phyloP scores from a whole-genome alignment of 2,797 vertebrate genomes.

The Sardinella longiceps region DNA sequence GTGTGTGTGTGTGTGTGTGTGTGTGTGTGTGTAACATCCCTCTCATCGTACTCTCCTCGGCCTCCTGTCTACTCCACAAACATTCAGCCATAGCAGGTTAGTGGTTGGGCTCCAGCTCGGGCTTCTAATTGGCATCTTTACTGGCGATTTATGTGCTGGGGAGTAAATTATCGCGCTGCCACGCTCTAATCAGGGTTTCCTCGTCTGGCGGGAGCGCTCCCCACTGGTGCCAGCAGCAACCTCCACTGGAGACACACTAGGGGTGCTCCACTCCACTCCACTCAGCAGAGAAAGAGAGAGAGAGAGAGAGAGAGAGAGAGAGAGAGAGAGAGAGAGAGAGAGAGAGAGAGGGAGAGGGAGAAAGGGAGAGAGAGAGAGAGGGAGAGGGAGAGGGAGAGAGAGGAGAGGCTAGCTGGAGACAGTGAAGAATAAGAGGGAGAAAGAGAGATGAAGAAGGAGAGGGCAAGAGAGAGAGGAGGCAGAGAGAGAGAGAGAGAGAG shows the following conservation, averaged over 20 bases:
- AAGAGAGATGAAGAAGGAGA: background rate
- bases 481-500: background rate
- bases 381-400: background rate
- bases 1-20: conserved; percentile 3
- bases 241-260: conserved; percentile 28
- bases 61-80: conserved; percentile 35
- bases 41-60: conserved; percentile 3
- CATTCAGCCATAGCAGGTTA: conserved; percentile 27
- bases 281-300: background rate
- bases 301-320: background rate
- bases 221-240: conserved; percentile 43
- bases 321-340: background rate
- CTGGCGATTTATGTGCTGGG: conserved; percentile 29
- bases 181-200: conserved; percentile 45
- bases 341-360: background rate
- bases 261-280: conserved; percentile 31
- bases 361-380: background rate
- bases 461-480: background rate
- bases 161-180: conserved; percentile 31
- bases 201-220: conserved; percentile 36
- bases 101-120: conserved; percentile 33
- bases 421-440: too few species aligned
- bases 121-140: conserved; percentile 40
- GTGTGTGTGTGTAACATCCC: background rate
- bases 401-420: too few species aligned